phyloP scores from a whole-genome alignment of 2,888 invertebrate genomes.

The Epicampocera succincta region DNA sequence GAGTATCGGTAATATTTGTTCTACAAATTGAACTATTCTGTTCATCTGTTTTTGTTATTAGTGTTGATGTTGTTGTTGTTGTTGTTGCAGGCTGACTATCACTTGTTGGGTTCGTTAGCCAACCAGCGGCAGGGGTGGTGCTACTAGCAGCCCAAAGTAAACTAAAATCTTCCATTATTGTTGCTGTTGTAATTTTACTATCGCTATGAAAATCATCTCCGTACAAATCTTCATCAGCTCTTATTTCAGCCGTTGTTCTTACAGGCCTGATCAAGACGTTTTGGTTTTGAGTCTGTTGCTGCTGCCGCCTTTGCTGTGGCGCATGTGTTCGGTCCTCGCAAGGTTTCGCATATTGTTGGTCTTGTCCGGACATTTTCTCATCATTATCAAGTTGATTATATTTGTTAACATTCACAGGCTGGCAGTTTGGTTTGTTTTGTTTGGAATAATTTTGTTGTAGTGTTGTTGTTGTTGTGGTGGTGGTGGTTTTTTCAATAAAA shows the following conservation, averaged over 20 bases:
- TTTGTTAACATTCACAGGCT: constrained; percentile 67
- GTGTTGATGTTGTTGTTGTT: constrained; percentile 8
- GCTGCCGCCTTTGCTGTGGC: background rate
- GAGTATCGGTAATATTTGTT: background rate
- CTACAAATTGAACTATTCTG: constrained; percentile 19
- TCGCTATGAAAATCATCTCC: constrained; percentile 60
- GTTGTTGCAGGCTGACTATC: constrained; percentile 7
- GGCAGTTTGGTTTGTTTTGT: constrained; percentile 15
- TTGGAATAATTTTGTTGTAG: constrained; percentile 40
- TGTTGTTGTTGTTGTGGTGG: constrained; percentile 42
- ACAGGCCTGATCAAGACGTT: constrained; percentile 46
- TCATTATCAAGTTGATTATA: constrained; percentile 62
- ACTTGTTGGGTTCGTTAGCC: constrained; percentile 1
- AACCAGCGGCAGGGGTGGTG: background rate
- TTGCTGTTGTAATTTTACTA: constrained; percentile 30
- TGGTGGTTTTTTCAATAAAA: constrained; percentile 45
- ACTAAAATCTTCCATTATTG: constrained; percentile 13
- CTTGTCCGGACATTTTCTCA: constrained; percentile 50
- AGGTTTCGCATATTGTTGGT: constrained; percentile 41
- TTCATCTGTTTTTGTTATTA: constrained; percentile 17
- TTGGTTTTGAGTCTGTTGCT: constrained; percentile 15
- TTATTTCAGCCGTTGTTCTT: constrained; percentile 9
- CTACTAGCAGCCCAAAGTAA: too few relatives aligned
- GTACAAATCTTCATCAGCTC: constrained; percentile 40
- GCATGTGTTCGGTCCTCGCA: background rate